Evolutionary conservation across 2,113 vertebrate genomes (phyloP).

Genomic region (Corydoras maculifer): DNA sequence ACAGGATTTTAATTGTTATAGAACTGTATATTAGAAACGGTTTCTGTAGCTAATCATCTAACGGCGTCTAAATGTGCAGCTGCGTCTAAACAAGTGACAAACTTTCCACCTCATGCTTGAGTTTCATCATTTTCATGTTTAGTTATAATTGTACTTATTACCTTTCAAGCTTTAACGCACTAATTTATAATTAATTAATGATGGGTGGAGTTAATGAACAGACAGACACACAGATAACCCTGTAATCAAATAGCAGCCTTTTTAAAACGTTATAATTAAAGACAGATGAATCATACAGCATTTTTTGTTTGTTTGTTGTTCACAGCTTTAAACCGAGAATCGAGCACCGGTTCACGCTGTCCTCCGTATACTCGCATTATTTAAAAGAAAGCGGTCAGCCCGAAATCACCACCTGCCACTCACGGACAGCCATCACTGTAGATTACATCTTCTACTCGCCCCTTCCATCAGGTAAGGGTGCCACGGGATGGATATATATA

Average conservation of each 20-base stretch:
- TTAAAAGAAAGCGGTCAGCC: constrained; percentile 68
- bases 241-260: background rate
- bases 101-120: no score
- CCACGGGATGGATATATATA: constrained; percentile 39
- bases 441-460: constrained; percentile 95
- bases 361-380: constrained; percentile 82
- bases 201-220: background rate
- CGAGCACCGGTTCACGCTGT: constrained; percentile 75
- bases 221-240: no score
- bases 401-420: constrained; percentile 93
- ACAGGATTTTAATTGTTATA: no score
- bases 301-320: constrained; percentile 11
- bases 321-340: constrained; percentile 60
- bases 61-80: no score
- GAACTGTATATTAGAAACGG: no score
- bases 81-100: no score
- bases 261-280: background rate
- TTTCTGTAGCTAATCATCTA: no score
- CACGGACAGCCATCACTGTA: constrained; percentile 81
- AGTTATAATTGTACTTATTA: no score
- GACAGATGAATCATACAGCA: background rate
- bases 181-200: background rate
- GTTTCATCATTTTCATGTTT: no score
- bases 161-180: no score
- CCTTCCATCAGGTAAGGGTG: constrained; percentile 42